Base-by-base conservation (phyloP, 2,797 vertebrate genomes). In the Manis crassicaudata region DNA sequence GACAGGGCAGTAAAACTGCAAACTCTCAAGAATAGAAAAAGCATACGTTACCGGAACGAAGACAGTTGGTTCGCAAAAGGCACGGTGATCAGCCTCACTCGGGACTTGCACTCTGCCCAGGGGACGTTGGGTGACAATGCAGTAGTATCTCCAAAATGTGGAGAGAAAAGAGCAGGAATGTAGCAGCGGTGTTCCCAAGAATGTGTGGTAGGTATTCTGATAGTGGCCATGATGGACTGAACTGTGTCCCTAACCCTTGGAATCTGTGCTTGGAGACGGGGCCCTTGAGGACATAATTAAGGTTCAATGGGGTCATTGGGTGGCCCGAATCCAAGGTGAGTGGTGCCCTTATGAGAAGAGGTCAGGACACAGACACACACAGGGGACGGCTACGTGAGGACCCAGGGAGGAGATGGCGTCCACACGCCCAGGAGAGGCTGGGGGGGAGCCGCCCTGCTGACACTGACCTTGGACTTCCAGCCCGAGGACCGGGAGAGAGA, bases 101-200 rank as follows among this genome's bases (percentile, higher is more conserved):
- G 32, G 18, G 63, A 54, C 46, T 23, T 37, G 81, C 50, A 16
- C 65, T 85, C 65, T 13, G 65, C 82, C 60, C 40, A 16, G 2
- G 13, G 40, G 29, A 5, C 7, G 4, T 43, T 17, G 7, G 40
- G 32, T 7, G 79, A 62, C 20, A n/a, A 1, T 5, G 58, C 58
- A 21, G 6, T 7, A 21, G 0, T 2, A 5, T 63, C 18, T 40
- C 23, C 40, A 5, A 37, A 0, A 27, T 4, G 35, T 3, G 0
- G 58, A 63, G 37, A 27, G 40, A 46, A n/a, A 32, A n/a, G 46
- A 46, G 46, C 37, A 32, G 58, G 37, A 1, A 63, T 1, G 27
- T 20, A 10, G 32, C 2, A 11, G 23, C 32, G 6, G 27, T 8
- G 27, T 32, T 62, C 21, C 79, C 58, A 0, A 8, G 35, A 21